Conservation (phyloP, 2,888 invertebrate species). For the Ernsta delagoae region DNA sequence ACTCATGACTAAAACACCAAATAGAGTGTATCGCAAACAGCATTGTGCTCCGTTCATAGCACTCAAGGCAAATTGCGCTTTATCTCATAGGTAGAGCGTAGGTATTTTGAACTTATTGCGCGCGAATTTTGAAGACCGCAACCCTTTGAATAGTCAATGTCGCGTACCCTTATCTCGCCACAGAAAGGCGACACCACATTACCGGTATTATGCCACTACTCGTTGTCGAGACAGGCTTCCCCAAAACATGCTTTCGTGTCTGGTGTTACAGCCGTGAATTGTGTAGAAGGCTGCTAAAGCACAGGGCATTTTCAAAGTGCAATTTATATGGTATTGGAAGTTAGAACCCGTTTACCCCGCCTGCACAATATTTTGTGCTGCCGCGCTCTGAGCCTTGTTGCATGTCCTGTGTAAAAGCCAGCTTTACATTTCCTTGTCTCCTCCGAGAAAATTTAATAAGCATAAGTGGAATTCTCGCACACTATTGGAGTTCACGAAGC, state of each 20-base stretch:
- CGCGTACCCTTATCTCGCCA: slow-evolving; percentile 84
- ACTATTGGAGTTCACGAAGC: slow-evolving; percentile 52
- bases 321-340: slow-evolving; percentile 85
- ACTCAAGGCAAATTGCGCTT: slow-evolving; percentile 41
- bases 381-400: slow-evolving; percentile 45
- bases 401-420: slow-evolving; percentile 57
- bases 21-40: slow-evolving; percentile 29
- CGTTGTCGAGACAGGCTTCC: slow-evolving; percentile 45
- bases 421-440: slow-evolving; percentile 67
- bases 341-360: slow-evolving; percentile 71
- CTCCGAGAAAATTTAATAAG: slow-evolving; percentile 64
- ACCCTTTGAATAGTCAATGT: slow-evolving; percentile 85
- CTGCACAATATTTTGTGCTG: slow-evolving; percentile 77
- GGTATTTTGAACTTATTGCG: slow-evolving; percentile 81
- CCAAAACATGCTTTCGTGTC: slow-evolving; percentile 62
- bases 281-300: slow-evolving; percentile 63
- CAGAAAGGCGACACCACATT: slow-evolving; percentile 84
- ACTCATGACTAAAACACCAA: slow-evolving; percentile 56
- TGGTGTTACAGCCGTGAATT: slow-evolving; percentile 67
- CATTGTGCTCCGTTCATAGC: slow-evolving; percentile 11
- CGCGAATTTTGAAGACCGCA: slow-evolving; percentile 84
- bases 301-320: slow-evolving; percentile 81
- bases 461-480: slow-evolving; percentile 62
- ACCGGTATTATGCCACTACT: slow-evolving; percentile 79
- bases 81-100: slow-evolving; percentile 56